Evolutionary conservation across 2,113 vertebrate genomes (phyloP).

Genomic region (Ramphastos sulfuratus): DNA sequence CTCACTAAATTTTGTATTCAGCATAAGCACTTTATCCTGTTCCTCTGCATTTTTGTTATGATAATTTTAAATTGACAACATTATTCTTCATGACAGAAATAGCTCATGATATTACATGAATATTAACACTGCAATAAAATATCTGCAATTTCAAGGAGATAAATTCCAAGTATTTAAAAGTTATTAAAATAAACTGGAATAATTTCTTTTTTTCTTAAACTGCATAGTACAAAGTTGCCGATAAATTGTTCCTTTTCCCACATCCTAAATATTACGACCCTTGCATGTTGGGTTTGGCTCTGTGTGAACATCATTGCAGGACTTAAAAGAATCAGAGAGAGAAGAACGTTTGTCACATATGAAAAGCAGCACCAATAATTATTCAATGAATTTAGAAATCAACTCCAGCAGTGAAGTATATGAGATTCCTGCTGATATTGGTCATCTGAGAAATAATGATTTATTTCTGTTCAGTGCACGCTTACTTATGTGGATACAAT

Average conservation of each 20-base stretch:
- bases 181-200: neutral
- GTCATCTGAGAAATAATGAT: constrained; percentile 82
- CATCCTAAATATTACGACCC: neutral
- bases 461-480: constrained; percentile 74
- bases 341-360: constrained; percentile 67
- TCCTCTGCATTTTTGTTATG: neutral
- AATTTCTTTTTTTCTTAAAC: neutral
- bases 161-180: neutral
- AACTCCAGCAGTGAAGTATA: constrained; percentile 75
- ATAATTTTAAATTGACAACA: neutral
- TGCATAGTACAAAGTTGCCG: neutral
- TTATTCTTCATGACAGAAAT: neutral
- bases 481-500: constrained; percentile 71
- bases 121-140: neutral
- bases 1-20: neutral
- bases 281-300: neutral
- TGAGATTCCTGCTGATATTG: constrained; percentile 77
- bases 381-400: constrained; percentile 81
- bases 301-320: constrained; percentile 21
- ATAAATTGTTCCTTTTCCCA: neutral
- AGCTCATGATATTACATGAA: neutral
- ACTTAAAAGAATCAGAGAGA: constrained; percentile 48
- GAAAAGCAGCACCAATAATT: constrained; percentile 77
- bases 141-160: neutral
- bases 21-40: neutral